These are phyloP conservation scores for Salticus scenicus DNA, from an alignment of 2,888 invertebrate species.

Conservation along the genomic window DNA sequence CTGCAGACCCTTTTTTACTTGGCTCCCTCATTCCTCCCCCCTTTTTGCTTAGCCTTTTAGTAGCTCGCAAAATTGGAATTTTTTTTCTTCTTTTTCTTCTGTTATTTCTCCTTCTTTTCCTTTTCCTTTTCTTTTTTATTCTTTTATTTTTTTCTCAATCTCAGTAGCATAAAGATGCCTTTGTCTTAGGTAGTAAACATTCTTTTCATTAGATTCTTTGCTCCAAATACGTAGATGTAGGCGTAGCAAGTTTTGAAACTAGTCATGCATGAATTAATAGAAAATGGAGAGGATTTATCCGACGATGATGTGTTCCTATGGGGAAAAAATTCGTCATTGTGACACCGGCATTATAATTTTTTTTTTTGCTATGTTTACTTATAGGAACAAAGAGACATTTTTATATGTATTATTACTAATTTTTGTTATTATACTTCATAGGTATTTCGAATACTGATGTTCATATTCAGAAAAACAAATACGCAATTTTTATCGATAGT, in stretches of 20 bases:
- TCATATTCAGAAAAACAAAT: too few species aligned
- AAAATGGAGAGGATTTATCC: not conserved
- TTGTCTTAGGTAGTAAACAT: conserved; percentile 14
- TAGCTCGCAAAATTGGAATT: conserved; percentile 36
- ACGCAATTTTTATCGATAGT: too few species aligned
- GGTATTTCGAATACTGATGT: too few species aligned
- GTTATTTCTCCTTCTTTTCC: not conserved
- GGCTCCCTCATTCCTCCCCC: not conserved
- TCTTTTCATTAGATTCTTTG: not conserved
- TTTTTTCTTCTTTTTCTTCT: conserved; percentile 27
- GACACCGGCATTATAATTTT: not conserved
- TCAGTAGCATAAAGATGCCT: conserved; percentile 12
- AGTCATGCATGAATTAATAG: not conserved
- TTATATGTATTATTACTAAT: too few species aligned
- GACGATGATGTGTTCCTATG: not conserved
- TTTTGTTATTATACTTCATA: too few species aligned
- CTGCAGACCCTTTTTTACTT: not conserved
- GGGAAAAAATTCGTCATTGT: not conserved
- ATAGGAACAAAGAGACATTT: too few species aligned
- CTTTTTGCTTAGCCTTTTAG: conserved; percentile 2
- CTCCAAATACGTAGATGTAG: not conserved
- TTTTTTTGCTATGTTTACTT: not conserved
- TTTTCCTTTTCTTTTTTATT: too few species aligned
- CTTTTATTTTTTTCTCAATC: conserved; percentile 32
- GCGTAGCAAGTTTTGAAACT: not conserved